Evolutionary conservation across 2,113 vertebrate species (phyloP).

Genomic region (Morphnarchus princeps): DNA sequence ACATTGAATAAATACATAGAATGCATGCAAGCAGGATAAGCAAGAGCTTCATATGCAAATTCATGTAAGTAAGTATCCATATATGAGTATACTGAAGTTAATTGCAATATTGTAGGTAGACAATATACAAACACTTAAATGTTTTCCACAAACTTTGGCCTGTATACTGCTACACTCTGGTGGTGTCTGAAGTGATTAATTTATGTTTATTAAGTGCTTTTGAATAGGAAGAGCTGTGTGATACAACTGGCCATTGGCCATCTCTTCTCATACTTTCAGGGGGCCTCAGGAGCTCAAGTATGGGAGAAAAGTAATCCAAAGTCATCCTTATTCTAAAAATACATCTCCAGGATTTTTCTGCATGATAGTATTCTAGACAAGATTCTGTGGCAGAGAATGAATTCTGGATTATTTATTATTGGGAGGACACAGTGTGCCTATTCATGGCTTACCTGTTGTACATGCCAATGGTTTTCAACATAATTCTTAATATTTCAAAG

Average conservation of each 20-base stretch:
- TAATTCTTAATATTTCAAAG: background rate
- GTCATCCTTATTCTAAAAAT: background rate
- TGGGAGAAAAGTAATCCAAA: background rate
- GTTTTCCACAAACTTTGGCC: background rate
- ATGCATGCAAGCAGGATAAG: background rate
- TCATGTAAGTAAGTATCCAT: background rate
- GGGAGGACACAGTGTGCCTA: background rate
- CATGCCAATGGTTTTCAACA: background rate
- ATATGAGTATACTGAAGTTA: background rate
- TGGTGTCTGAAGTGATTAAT: background rate
- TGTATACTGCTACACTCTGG: background rate
- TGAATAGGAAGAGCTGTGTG: background rate
- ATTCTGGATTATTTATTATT: background rate
- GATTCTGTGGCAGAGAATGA: background rate
- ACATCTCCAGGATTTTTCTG: background rate
- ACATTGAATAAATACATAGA: background rate
- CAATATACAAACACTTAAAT: background rate
- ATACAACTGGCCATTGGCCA: background rate
- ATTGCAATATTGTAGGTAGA: background rate
- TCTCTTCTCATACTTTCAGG: background rate
- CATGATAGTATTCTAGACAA: background rate
- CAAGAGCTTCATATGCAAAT: background rate
- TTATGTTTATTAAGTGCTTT: background rate
- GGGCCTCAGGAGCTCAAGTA: background rate
- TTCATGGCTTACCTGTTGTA: background rate